Percentiles rank a stretch among this genome's conserved stretches.
Conservation (phyloP, 1,140 invertebrate genomes). For the Drosophila arawakana region DNA sequence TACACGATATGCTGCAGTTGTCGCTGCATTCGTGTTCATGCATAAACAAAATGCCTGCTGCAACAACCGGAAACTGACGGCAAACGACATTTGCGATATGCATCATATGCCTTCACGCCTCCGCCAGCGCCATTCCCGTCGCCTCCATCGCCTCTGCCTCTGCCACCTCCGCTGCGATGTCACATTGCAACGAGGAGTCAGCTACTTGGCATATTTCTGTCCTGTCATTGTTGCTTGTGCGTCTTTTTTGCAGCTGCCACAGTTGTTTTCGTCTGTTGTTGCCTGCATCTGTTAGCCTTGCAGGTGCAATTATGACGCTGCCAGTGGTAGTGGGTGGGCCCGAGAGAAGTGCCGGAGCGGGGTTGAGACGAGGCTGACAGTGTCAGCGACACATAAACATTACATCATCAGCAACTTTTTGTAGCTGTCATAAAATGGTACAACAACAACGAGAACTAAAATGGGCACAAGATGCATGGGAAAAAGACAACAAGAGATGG, state of each 20-base stretch:
- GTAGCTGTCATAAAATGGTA: slow-evolving; percentile 73
- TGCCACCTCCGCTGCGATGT: slow-evolving; percentile 17
- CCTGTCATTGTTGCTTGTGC: slow-evolving; percentile 75
- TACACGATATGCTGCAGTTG: slow-evolving; percentile 37
- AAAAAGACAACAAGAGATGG: slow-evolving; percentile 34
- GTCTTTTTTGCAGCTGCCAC: slow-evolving; percentile 64
- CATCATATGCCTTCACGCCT: slow-evolving; percentile 63
- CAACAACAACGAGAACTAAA: slow-evolving; percentile 36
- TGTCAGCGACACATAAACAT: slow-evolving; percentile 81
- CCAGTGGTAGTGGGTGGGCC: neutral
- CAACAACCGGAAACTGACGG: slow-evolving; percentile 80
- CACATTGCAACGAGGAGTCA: slow-evolving; percentile 55
- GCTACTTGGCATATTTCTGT: slow-evolving; percentile 81
- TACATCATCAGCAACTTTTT: slow-evolving; percentile 81
- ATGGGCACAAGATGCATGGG: slow-evolving; percentile 44
- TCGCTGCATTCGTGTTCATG: slow-evolving; percentile 76
- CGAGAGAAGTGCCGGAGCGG: no score
- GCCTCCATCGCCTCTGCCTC: neutral
- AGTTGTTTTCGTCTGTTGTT: slow-evolving; percentile 27
- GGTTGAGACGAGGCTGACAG: slow-evolving; percentile 31
- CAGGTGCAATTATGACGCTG: slow-evolving; percentile 78
- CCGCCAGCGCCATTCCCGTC: neutral
- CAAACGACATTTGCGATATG: slow-evolving; percentile 82
- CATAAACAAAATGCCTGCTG: slow-evolving; percentile 81
- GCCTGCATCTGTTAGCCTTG: slow-evolving; percentile 76